Evolutionary conservation across 2,888 invertebrate genomes (phyloP).

Genomic region (Scaptomyza reducta): DNA sequence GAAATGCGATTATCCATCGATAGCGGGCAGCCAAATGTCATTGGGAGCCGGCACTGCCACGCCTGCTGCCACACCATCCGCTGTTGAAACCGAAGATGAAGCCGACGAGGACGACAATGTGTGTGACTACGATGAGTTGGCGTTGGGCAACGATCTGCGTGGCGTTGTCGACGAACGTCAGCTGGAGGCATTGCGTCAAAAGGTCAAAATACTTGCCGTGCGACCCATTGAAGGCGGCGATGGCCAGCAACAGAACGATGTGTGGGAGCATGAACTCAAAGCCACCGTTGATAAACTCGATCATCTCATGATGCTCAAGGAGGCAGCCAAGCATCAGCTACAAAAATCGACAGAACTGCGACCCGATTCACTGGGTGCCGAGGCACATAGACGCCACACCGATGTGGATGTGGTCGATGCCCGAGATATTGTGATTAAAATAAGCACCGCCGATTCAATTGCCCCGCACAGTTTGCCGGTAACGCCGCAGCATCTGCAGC

Average conservation of each 20-base stretch:
- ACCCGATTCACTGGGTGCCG: conserved; percentile 80
- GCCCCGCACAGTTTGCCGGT: conserved; percentile 79
- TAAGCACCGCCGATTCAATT: conserved; percentile 36
- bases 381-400: conserved; percentile 66
- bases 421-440: conserved; percentile 60
- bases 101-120: conserved; percentile 51
- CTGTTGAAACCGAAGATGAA: conserved; percentile 60
- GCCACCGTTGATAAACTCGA: conserved; percentile 91
- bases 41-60: conserved; percentile 68
- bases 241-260: conserved; percentile 86
- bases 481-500: conserved; percentile 80
- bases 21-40: conserved; percentile 85
- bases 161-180: conserved; percentile 84
- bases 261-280: conserved; percentile 91
- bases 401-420: conserved; percentile 60
- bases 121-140: conserved; percentile 66
- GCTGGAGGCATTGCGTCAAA: conserved; percentile 88
- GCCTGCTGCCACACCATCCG: conserved; percentile 32
- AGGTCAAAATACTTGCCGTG: conserved; percentile 89
- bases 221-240: conserved; percentile 91
- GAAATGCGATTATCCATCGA: conserved; percentile 86
- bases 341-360: conserved; percentile 59
- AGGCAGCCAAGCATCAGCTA: conserved; percentile 65
- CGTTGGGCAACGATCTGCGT: conserved; percentile 53
- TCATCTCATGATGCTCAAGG: conserved; percentile 87